phyloP scores from a whole-genome alignment of 2,888 invertebrate species.

The Macaria liturata region DNA sequence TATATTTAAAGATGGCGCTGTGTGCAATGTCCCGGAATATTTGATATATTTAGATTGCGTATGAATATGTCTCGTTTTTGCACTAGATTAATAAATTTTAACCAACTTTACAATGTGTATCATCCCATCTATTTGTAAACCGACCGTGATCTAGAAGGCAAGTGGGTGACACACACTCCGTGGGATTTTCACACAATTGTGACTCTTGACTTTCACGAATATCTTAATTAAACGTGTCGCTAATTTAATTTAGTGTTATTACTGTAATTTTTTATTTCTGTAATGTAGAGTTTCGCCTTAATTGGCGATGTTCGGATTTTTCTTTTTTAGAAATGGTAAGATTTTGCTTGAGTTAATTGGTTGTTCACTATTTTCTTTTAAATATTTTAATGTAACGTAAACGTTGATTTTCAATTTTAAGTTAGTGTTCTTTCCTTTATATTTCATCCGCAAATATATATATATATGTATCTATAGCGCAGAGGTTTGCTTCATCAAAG shows the following conservation, averaged over 20 bases:
- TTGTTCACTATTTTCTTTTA: too few species aligned
- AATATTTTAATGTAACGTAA: too few species aligned
- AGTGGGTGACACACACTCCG: constrained; percentile 68
- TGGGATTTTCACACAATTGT: constrained; percentile 72
- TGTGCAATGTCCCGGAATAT: too few species aligned
- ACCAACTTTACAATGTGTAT: constrained; percentile 10
- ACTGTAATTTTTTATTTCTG: constrained; percentile 47
- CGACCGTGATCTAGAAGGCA: constrained; percentile 65
- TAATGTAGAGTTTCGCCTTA: constrained; percentile 26
- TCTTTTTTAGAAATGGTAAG: not conserved
- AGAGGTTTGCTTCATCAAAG: too few species aligned
- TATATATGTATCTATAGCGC: too few species aligned
- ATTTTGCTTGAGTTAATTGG: too few species aligned
- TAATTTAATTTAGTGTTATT: constrained; percentile 74
- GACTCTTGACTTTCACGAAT: constrained; percentile 70
- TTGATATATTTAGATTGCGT: too few species aligned
- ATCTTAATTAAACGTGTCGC: constrained; percentile 73
- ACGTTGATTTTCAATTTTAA: too few species aligned
- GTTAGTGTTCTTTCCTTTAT: too few species aligned
- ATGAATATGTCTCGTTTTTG: too few species aligned
- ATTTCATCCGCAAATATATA: too few species aligned
- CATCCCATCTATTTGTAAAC: constrained; percentile 25
- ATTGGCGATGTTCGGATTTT: constrained; percentile 13
- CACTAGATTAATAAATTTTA: not conserved
- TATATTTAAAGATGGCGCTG: too few species aligned